Conservation (phyloP, 2,888 invertebrate genomes). For the Mongoloraphidia duomilia region DNA sequence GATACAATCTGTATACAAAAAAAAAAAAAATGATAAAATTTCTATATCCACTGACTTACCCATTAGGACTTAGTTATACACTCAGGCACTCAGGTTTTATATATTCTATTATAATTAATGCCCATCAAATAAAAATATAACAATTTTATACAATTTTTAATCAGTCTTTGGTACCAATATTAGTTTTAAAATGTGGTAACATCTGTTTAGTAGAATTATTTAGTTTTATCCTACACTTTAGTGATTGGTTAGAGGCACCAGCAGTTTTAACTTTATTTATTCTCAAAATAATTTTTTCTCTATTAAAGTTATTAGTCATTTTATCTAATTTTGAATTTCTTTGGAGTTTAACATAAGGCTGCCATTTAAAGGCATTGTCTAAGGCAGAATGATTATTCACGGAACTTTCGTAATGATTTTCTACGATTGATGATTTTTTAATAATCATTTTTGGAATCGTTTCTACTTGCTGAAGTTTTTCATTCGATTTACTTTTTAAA, state of each 20-base stretch:
- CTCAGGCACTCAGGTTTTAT: too few species aligned
- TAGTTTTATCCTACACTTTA: constrained; percentile 6
- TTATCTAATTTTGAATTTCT: constrained; percentile 1
- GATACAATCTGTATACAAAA: too few species aligned
- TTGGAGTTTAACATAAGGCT: constrained; percentile 1
- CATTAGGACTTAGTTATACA: too few species aligned
- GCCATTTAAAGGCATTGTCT: constrained; percentile 5
- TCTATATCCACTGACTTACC: too few species aligned
- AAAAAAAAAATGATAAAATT: too few species aligned
- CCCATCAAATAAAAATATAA: too few species aligned
- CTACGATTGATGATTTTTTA: neutral
- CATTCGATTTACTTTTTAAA: neutral
- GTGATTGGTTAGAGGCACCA: neutral
- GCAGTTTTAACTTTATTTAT: constrained; percentile 1
- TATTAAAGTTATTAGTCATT: constrained; percentile 1
- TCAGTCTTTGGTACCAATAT: too few species aligned
- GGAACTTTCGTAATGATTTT: neutral
- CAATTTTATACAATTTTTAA: too few species aligned
- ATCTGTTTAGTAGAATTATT: neutral
- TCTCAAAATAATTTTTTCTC: neutral
- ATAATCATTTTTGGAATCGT: constrained; percentile 4
- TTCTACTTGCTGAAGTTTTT: neutral
- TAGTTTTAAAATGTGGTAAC: neutral
- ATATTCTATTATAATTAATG: too few species aligned
- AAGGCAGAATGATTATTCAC: neutral